These are phyloP conservation scores for Phanerotoma sp. DNA, from an alignment of 2,888 invertebrate genomes.

Conservation along the genomic window DNA sequence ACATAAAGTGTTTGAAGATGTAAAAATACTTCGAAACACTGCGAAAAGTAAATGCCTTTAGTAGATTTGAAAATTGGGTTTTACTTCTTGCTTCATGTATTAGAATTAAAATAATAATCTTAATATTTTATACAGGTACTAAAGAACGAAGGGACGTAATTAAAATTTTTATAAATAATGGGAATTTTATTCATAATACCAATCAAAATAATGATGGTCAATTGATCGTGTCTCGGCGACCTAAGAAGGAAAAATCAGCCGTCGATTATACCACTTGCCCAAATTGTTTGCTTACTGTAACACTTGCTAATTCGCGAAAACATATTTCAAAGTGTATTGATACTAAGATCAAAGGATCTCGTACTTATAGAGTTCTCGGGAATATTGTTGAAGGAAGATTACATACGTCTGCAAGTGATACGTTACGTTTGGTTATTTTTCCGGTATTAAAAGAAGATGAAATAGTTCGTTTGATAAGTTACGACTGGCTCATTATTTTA, in stretches of 20 bases:
- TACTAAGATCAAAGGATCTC: neutral
- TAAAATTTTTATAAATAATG: neutral
- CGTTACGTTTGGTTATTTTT: slow-evolving; percentile 13
- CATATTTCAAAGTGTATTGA: neutral
- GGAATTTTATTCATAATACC: slow-evolving; percentile 12
- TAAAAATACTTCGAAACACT: neutral
- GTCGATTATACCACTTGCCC: slow-evolving; percentile 5
- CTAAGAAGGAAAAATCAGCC: slow-evolving; percentile 6
- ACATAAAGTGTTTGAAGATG: neutral
- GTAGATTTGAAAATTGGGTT: neutral
- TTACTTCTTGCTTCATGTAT: no score
- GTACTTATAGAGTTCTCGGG: slow-evolving; percentile 2
- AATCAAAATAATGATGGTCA: slow-evolving; percentile 8
- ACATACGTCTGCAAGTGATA: slow-evolving; percentile 11
- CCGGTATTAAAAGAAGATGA: slow-evolving; percentile 18
- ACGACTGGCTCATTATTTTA: slow-evolving; percentile 15
- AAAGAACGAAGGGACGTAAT: slow-evolving; percentile 1
- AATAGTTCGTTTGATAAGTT: slow-evolving; percentile 9
- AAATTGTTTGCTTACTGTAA: neutral
- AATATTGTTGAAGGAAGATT: neutral
- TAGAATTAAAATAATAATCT: neutral
- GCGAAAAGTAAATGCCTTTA: neutral
- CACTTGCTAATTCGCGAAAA: neutral
- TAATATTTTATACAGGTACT: neutral
- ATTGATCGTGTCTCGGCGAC: slow-evolving; percentile 5